Conservation (phyloP, 2,888 invertebrate species). For the Anagyrus pseudococci region DNA sequence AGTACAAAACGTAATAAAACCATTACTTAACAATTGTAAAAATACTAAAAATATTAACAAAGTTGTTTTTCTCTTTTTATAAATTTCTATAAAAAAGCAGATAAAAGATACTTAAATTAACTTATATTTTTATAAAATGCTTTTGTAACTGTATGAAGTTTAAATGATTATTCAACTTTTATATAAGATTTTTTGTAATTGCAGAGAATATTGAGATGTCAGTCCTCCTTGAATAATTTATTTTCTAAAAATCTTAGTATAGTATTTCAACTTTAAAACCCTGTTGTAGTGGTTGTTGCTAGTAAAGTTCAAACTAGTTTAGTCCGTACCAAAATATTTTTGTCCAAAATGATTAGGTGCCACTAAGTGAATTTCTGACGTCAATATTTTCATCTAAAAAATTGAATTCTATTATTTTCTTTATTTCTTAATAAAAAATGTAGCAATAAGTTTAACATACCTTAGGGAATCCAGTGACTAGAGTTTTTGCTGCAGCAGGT, state of each 20-base stretch:
- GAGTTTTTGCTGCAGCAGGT: slow-evolving; percentile 84
- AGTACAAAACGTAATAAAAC: too few species aligned
- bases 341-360: slow-evolving; percentile 98
- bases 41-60: too few species aligned
- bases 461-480: slow-evolving; percentile 82
- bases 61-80: too few species aligned
- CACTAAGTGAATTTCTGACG: slow-evolving; percentile 92
- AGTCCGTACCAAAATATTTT: slow-evolving; percentile 99
- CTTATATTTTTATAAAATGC: not conserved
- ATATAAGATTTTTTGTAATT: slow-evolving; percentile 17
- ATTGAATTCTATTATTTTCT: slow-evolving; percentile 21
- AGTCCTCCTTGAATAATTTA: slow-evolving; percentile 34
- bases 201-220: slow-evolving; percentile 1
- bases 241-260: slow-evolving; percentile 37
- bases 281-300: slow-evolving; percentile 22
- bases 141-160: not conserved
- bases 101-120: too few species aligned
- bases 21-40: too few species aligned
- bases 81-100: too few species aligned
- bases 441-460: slow-evolving; percentile 51
- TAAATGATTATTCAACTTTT: not conserved
- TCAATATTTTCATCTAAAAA: slow-evolving; percentile 87
- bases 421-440: slow-evolving; percentile 8
- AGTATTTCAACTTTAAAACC: slow-evolving; percentile 20
- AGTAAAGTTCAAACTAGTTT: slow-evolving; percentile 43